Evolutionary conservation across 2,888 invertebrate genomes (phyloP), one percentile per base, ranked within the genome.

Genomic region (Sussaba pulchella): DNA sequence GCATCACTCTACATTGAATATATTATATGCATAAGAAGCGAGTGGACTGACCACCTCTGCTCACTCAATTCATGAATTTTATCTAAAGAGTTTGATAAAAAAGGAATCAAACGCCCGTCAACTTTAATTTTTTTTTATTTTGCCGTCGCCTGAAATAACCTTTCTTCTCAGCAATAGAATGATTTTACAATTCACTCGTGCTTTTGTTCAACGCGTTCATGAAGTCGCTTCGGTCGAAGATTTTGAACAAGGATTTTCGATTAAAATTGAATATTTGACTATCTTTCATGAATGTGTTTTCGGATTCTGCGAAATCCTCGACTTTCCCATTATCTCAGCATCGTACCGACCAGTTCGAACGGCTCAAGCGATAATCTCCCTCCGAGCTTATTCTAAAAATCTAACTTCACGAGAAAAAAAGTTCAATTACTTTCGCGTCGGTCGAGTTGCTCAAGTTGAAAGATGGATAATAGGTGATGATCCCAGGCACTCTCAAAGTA

Each of bases 221-320:
- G 6, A 52, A 79, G 59, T 31, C 71, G 54, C 67, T 67, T 80
- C 72, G 41, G 24, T 36, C 14, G 17, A 39, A 52, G 19, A 59
- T 54, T 54, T 36, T 9, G 26, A 64, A 43, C 54, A 63, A 57
- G 72, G 71, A 72, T 81, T 72, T 57, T 61, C 72, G 61, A 77
- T 76, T 81, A 73, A 77, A 81, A 81, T 81, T 69, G 76, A 80
- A 76, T n/a, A 81, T 81, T 57, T 57, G 72, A 50, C 73, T 54
- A 81, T 12, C 77, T 69, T 77, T 73, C 81, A 73, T 72, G 63
- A 73, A 76, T 47, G 69, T 14, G 52, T 45, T 12, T 1, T 8
- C 41, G 36, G 59, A 52, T 64, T 54, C 67, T 41, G 10, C 10
- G 12, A n/a, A n/a, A 19, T 10, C 24, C 64, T 54, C 67, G 54